A percentile compares a stretch with the other conserved stretches of the same genome.
These are phyloP conservation scores for Centropyge bicolor DNA, from an alignment of 2,797 vertebrate genomes.

Conservation along the genomic window DNA sequence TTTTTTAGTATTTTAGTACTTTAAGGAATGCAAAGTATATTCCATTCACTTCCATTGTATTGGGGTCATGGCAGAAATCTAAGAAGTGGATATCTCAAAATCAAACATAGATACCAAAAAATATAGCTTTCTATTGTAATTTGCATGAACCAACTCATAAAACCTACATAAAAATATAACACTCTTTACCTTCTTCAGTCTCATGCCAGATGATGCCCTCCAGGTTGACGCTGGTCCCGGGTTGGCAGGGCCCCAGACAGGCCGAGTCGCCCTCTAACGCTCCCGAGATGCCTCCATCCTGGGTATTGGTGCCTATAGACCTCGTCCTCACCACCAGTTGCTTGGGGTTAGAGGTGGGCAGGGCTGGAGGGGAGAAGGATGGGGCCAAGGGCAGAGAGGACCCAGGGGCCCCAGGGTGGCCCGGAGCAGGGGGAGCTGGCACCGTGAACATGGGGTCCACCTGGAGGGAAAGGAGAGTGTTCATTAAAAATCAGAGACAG, in stretches of 20 bases:
- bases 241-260: conserved; percentile 96
- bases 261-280: conserved; percentile 89
- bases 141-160: not conserved
- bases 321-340: conserved; percentile 94
- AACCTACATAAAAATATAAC: not conserved
- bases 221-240: conserved; percentile 98
- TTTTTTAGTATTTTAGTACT: not conserved
- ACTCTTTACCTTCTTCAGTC: conserved; percentile 94
- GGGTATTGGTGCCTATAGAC: conserved; percentile 97
- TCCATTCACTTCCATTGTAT: not conserved
- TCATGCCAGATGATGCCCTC: conserved; percentile 99
- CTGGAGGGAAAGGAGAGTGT: conserved; percentile 73
- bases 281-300: conserved; percentile 84
- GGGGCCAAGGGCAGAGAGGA: conserved; percentile 69
- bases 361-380: conserved; percentile 83
- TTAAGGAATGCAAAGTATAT: not conserved
- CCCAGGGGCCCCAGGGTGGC: conserved; percentile 86
- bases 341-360: conserved; percentile 89
- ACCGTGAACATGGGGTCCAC: conserved; percentile 95
- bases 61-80: not conserved
- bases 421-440: conserved; percentile 88
- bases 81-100: not conserved
- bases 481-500: not conserved
- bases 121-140: not conserved
- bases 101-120: not conserved